Evolutionary conservation across 1,140 invertebrate genomes (phyloP), one percentile per base, ranked within the genome.

Genomic region (Penaeus indicus): DNA sequence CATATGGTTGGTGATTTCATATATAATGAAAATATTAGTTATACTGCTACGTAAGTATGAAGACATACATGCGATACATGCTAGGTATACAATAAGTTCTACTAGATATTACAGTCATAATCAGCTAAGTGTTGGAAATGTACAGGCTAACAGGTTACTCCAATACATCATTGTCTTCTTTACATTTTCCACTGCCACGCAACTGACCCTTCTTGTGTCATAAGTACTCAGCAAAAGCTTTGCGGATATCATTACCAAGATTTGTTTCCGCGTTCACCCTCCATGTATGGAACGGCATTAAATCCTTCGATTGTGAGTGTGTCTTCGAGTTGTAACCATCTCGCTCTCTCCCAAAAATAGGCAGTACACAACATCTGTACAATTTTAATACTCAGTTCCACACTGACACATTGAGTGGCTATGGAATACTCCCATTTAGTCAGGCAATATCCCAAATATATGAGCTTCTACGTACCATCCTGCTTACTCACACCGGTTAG

Each of bases 351-450:
- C 92, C 91, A 91, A 91, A 92, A 90, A 92, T 93, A 87, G 92
- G 92, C 42, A 93, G 80, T 63, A 92, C 90, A 83, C 91, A 92
- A 86, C 91, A 92, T 61, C 89, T 92, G 91, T 22, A 92, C 90
- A 60, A 92, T 92, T 84, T 90, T 86, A 38, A 92, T 91, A 81
- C 91, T n/a, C n/a, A n/a, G n/a, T 88, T 64, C 87, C n/a, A n/a
- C 67, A 60, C 83, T 85, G 18, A 92, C n/a, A n/a, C 91, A 91
- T 93, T 91, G n/a, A 92, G 67, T n/a, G 92, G 89, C 91, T 61
- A 83, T 92, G 92, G 63, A 92, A 91, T 77, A 93, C 91, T 85
- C 92, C 60, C 92, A 91, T 92, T 90, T 92, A 92, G 86, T 92
- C 92, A 21, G 78, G n/a, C 32, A 62, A 86, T n/a, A 62, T 86